Evolutionary conservation across 2,113 vertebrate species (phyloP).

Genomic region (Halcyon senegalensis): DNA sequence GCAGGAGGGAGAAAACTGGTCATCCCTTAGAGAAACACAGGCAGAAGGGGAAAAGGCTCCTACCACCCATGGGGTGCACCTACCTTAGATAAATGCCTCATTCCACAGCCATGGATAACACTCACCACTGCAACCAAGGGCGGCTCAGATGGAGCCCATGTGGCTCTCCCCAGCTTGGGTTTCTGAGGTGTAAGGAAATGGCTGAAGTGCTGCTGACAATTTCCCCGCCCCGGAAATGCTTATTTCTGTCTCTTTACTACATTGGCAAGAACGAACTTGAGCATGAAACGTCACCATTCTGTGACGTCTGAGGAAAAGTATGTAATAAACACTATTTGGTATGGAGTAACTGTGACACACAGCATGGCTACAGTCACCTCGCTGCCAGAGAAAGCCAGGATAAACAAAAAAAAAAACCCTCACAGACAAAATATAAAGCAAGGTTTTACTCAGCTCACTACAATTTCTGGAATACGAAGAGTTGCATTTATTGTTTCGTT

Average conservation of each 20-base stretch:
- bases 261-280: neutral
- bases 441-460: neutral
- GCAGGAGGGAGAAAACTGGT: neutral
- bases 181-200: neutral
- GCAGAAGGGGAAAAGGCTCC: neutral
- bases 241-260: neutral
- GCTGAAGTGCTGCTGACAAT: neutral
- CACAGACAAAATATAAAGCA: neutral
- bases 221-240: neutral
- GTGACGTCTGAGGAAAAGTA: neutral
- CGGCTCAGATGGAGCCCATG: neutral
- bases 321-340: neutral
- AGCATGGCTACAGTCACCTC: neutral
- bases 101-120: too few species aligned
- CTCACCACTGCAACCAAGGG: fast-evolving
- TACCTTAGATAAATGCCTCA: neutral
- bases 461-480: neutral
- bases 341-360: neutral
- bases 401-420: neutral
- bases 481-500: constrained; percentile 18
- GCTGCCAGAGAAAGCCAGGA: neutral
- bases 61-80: neutral
- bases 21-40: neutral
- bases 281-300: neutral
- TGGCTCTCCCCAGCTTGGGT: neutral